A percentile compares a stretch with the other conserved stretches of the same genome.
Conservation (phyloP, 2,113 vertebrate genomes). For the Lagopus muta region DNA sequence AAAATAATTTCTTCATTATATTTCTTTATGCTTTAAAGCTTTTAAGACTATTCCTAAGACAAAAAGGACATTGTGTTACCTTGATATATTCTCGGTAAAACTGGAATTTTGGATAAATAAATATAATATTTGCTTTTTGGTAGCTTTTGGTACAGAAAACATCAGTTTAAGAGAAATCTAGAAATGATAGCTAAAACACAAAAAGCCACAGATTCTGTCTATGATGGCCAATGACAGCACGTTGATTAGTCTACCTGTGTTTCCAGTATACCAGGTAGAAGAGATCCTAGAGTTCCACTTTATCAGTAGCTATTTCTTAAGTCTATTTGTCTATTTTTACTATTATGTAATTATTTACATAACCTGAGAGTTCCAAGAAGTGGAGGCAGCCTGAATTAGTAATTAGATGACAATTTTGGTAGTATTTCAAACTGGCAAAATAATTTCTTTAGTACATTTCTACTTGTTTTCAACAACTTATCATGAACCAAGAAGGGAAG, state of each 20-base stretch:
- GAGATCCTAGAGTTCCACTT: background rate
- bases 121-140: background rate
- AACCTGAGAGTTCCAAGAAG: background rate
- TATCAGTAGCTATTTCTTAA: background rate
- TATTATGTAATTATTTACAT: background rate
- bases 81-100: background rate
- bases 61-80: background rate
- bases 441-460: background rate
- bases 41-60: background rate
- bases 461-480: background rate
- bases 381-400: background rate
- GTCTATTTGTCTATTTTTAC: background rate
- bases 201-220: background rate
- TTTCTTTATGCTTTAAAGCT: background rate
- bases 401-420: background rate
- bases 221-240: background rate
- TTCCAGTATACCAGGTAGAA: background rate
- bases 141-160: background rate
- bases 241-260: background rate
- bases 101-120: background rate
- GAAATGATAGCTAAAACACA: background rate
- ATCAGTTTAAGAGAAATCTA: background rate
- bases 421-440: background rate
- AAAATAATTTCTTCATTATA: background rate
- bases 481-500: background rate